Conservation (phyloP, 2,888 invertebrate genomes). For the Ophonus ardosiacus region DNA sequence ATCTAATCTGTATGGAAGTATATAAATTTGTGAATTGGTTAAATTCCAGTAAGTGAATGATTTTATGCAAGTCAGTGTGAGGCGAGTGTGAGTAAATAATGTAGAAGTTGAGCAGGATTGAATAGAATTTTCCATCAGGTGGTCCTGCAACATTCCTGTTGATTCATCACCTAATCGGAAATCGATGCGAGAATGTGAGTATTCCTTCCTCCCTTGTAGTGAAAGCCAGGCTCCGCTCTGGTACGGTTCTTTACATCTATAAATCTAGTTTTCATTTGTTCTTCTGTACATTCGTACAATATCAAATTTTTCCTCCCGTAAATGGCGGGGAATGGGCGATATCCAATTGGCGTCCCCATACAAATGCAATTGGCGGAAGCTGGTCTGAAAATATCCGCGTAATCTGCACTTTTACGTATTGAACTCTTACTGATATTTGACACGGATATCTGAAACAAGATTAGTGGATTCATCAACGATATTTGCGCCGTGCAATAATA, state of each 20-base stretch:
- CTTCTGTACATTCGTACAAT: slow-evolving; percentile 48
- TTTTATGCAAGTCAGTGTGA: neutral
- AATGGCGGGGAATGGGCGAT: slow-evolving; percentile 51
- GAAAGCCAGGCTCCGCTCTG: neutral
- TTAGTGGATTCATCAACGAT: slow-evolving; percentile 37
- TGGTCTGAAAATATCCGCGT: slow-evolving; percentile 12
- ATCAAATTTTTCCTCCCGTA: slow-evolving; percentile 58
- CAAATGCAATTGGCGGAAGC: slow-evolving; percentile 13
- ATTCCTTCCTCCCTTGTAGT: slow-evolving; percentile 17
- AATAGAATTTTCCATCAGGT: slow-evolving; percentile 68
- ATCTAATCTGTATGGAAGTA: neutral
- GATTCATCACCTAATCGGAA: slow-evolving; percentile 66
- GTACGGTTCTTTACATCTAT: slow-evolving; percentile 29
- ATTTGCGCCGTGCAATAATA: slow-evolving; percentile 7
- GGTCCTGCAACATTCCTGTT: slow-evolving; percentile 66
- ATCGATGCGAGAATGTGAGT: slow-evolving; percentile 32
- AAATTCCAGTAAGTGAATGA: neutral
- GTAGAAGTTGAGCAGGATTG: slow-evolving; percentile 68
- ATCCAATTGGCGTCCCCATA: slow-evolving; percentile 16
- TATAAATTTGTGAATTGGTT: neutral
- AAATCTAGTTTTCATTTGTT: slow-evolving; percentile 61
- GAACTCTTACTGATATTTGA: slow-evolving; percentile 39
- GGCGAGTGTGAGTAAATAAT: slow-evolving; percentile 65
- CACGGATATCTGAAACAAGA: slow-evolving; percentile 16
- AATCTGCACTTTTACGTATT: slow-evolving; percentile 45